Evolutionary conservation across 2,888 invertebrate genomes (phyloP).

Genomic region (Nematopogon swammerdamellus): DNA sequence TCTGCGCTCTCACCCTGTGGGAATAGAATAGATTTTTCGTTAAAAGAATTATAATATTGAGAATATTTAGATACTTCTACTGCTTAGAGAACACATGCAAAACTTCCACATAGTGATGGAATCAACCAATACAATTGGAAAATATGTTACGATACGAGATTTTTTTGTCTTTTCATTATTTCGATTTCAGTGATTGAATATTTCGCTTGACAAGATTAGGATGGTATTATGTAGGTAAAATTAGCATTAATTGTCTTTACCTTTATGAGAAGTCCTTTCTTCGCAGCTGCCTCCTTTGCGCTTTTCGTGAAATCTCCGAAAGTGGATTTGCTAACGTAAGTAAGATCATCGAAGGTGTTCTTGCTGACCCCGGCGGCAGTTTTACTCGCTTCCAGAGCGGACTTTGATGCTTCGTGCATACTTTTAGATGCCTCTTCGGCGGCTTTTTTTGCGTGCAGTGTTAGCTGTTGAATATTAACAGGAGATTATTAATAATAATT

Average conservation of each 20-base stretch:
- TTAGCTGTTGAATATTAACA: slow-evolving; percentile 61
- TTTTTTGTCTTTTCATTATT: too few species aligned
- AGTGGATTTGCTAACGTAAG: slow-evolving; percentile 87
- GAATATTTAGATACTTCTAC: too few species aligned
- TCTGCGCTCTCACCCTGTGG: slow-evolving; percentile 44
- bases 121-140: too few species aligned
- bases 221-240: too few species aligned
- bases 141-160: too few species aligned
- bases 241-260: too few species aligned
- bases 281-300: slow-evolving; percentile 83
- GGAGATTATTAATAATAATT: neutral
- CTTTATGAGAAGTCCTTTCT: slow-evolving; percentile 76
- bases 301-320: slow-evolving; percentile 88
- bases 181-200: too few species aligned
- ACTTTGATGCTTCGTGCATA: slow-evolving; percentile 80
- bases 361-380: slow-evolving; percentile 86
- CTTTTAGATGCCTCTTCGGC: slow-evolving; percentile 79
- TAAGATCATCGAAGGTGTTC: slow-evolving; percentile 83
- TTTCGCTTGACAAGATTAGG: too few species aligned
- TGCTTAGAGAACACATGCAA: too few species aligned
- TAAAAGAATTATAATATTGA: slow-evolving; percentile 13
- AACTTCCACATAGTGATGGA: too few species aligned
- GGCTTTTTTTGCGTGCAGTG: slow-evolving; percentile 84
- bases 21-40: slow-evolving; percentile 28
- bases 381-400: slow-evolving; percentile 81